These are phyloP conservation scores for Bursaphelenchus okinawaensis DNA, from an alignment of 2,888 invertebrate species.

Conservation along the genomic window DNA sequence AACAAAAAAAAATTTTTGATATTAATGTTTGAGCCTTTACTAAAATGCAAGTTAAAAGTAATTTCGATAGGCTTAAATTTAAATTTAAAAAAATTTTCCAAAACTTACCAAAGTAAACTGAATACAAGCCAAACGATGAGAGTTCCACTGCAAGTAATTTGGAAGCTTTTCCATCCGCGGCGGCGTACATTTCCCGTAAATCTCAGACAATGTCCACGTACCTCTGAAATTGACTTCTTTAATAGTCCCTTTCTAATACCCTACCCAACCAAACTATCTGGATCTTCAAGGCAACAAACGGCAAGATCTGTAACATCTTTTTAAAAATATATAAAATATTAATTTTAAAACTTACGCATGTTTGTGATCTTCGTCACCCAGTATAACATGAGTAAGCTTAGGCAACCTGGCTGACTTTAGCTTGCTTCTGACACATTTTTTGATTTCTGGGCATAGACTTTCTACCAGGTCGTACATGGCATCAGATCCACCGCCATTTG, in stretches of 20 bases:
- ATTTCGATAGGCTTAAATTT: too few relatives aligned
- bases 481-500: slow-evolving; percentile 28
- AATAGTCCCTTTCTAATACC: too few relatives aligned
- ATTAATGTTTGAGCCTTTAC: too few relatives aligned
- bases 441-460: slow-evolving; percentile 44
- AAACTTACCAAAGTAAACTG: slow-evolving; percentile 44
- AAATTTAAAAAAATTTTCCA: not conserved
- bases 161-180: slow-evolving; percentile 45
- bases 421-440: slow-evolving; percentile 30
- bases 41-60: too few relatives aligned
- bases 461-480: slow-evolving; percentile 35
- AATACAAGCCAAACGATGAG: slow-evolving; percentile 47
- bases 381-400: slow-evolving; percentile 58
- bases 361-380: slow-evolving; percentile 57
- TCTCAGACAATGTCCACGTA: slow-evolving; percentile 49
- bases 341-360: slow-evolving; percentile 21
- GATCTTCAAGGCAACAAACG: too few relatives aligned
- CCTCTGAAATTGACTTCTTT: slow-evolving; percentile 48
- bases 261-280: too few relatives aligned
- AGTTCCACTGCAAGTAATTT: slow-evolving; percentile 43
- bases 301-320: not conserved
- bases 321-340: not conserved
- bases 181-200: slow-evolving; percentile 40
- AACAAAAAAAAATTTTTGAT: too few relatives aligned
- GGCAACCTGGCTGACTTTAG: slow-evolving; percentile 52